Percentiles rank a stretch among this genome's conserved stretches.
Evolutionary conservation across 2,888 invertebrate genomes (phyloP).

Genomic region (Amorpha juglandis): DNA sequence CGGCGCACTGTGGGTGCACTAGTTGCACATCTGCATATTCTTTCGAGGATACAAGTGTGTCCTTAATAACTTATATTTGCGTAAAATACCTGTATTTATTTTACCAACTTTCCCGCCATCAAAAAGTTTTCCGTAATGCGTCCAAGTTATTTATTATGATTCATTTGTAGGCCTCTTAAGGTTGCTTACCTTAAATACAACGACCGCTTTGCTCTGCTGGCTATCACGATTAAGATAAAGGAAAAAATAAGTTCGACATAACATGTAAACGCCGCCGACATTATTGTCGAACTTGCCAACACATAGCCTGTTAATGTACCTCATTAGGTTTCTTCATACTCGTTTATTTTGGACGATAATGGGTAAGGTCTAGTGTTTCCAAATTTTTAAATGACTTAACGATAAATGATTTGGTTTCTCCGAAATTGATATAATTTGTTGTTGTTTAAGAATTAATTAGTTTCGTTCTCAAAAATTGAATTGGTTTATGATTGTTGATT

Average conservation of each 20-base stretch:
- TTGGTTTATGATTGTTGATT: too few species aligned
- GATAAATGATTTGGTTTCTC: background rate
- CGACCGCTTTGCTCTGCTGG: constrained; percentile 55
- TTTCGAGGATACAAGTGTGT: too few species aligned
- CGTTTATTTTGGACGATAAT: background rate
- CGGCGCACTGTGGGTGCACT: too few species aligned
- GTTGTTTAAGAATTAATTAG: background rate
- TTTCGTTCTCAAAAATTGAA: background rate
- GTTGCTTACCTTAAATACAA: constrained; percentile 50
- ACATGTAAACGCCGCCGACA: background rate
- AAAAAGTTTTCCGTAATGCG: constrained; percentile 3
- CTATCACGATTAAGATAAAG: constrained; percentile 35
- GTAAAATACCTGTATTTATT: background rate
- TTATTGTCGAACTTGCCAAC: too few species aligned
- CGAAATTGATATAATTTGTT: background rate
- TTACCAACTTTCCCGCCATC: background rate
- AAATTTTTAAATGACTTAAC: background rate
- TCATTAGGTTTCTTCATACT: background rate
- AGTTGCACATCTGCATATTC: too few species aligned
- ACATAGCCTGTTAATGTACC: background rate
- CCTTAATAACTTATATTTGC: too few species aligned
- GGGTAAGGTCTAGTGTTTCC: background rate
- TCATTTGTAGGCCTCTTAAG: constrained; percentile 34
- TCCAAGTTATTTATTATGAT: constrained; percentile 28
- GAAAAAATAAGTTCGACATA: background rate